These are phyloP conservation scores for Macrosoma leucophasiata DNA, from an alignment of 2,888 invertebrate species.

Conservation along the genomic window DNA sequence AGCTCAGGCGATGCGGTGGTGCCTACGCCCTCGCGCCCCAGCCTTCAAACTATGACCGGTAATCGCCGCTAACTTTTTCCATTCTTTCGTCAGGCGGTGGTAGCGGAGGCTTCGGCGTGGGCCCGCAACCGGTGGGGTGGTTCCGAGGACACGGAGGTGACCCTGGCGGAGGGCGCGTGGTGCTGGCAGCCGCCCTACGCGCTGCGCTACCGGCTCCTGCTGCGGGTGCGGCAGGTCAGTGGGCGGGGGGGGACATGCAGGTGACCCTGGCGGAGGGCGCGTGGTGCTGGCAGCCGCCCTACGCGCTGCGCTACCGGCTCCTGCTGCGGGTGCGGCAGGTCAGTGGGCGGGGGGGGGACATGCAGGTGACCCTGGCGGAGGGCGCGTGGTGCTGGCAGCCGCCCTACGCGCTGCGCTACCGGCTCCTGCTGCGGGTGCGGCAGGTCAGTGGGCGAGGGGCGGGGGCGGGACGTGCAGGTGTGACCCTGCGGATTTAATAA, in stretches of 20 bases:
- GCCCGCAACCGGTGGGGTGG: constrained; percentile 35
- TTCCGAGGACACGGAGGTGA: constrained; percentile 15
- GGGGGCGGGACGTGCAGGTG: neutral
- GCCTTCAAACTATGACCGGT: too few species aligned
- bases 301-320: constrained; percentile 45
- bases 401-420: constrained; percentile 42
- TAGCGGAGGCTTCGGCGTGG: constrained; percentile 37
- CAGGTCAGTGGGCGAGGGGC: neutral
- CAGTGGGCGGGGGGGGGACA: constrained; percentile 32
- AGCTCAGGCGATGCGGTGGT: too few species aligned
- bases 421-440: constrained; percentile 35
- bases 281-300: constrained; percentile 52
- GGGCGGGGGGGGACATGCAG: constrained; percentile 25
- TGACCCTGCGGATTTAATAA: too few species aligned
- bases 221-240: constrained; percentile 33
- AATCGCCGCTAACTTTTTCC: too few species aligned
- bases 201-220: constrained; percentile 45
- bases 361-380: constrained; percentile 35
- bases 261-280: constrained; percentile 45
- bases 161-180: constrained; percentile 49
- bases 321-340: constrained; percentile 31
- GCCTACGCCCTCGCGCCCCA: too few species aligned
- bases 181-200: constrained; percentile 51
- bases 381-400: constrained; percentile 56
- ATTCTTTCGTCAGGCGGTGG: constrained; percentile 45